Evolutionary conservation across 2,888 invertebrate species (phyloP), one percentile per base, ranked within the genome.

Genomic region (Pterostichus niger): DNA sequence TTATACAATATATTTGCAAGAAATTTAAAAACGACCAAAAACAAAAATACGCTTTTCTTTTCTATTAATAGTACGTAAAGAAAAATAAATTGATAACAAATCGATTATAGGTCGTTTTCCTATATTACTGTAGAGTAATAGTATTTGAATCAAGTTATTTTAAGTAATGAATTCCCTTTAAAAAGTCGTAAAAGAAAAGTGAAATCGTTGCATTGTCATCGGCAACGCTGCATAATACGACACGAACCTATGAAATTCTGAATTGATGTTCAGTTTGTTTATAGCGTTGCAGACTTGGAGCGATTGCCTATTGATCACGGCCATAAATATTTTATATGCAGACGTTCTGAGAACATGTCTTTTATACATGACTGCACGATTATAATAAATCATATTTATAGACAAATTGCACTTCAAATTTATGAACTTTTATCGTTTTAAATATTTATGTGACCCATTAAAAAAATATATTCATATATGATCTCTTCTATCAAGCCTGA

Each of bases 331-430:
- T 78, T 78, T 56, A 78, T 78, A 78, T 78, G 59, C 56, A 35
- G 77, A 56, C 77, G 49, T 78, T 78, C 59, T 40, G 13, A 40
- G 59, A 78, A 59, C 75, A 78, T 78, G 77, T 75, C 77, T 78
- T 59, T 78, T 78, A 59, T 78, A 56, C 77, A 46, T 40, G 77
- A 35, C 40, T 78, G 56, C 44, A 56, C 77, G 44, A 59, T 78
- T 78, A 44, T 40, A 40, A 78, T 78, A 78, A 59, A 78, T 78
- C 77, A 78, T 59, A 78, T 78, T 78, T 78, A 78, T 78, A 40
- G 77, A 78, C 77, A 78, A 78, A 78, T 78, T 78, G 77, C 77
- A 44, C 59, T 78, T 78, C 44, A 59, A 78, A 78, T 78, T 59
- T 59, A 78, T 59, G 59, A 7, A 13, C 77, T 56, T 78, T 78